These are phyloP conservation scores for Pampusana beccarii DNA, from an alignment of 2,113 vertebrate genomes.

Conservation along the genomic window DNA sequence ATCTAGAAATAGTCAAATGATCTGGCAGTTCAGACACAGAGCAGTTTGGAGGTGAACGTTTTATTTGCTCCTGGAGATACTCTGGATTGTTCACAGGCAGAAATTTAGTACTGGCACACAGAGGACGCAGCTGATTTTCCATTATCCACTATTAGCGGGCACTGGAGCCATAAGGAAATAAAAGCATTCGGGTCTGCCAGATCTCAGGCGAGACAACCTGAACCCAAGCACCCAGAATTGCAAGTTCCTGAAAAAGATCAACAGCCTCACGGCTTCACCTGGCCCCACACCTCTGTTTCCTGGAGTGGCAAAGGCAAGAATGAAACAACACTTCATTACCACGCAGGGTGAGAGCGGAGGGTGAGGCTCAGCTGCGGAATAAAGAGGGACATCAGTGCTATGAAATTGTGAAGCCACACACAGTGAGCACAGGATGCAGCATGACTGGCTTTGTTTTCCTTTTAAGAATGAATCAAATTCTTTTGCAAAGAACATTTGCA, in stretches of 20 bases:
- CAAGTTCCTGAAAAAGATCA: background rate
- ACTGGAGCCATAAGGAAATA: background rate
- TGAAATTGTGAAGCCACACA: background rate
- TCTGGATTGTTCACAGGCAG: background rate
- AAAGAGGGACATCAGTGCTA: background rate
- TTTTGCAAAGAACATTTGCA: background rate
- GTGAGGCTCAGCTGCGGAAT: background rate
- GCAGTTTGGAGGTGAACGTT: background rate
- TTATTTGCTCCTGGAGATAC: conserved; percentile 1
- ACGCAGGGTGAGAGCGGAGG: background rate
- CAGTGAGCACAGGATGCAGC: background rate
- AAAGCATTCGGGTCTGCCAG: background rate
- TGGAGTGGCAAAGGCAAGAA: background rate
- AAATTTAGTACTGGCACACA: background rate
- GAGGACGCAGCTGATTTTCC: background rate
- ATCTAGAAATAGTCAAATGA: background rate
- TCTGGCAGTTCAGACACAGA: background rate
- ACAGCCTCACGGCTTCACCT: background rate
- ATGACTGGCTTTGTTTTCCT: background rate
- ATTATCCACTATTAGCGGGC: background rate
- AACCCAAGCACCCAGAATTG: background rate
- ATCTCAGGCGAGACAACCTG: background rate
- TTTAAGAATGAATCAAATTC: background rate
- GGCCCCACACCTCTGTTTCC: background rate
- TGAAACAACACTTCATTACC: accelerated